phyloP scores from a whole-genome alignment of 2,888 invertebrate genomes.

The Campaea margaritaria region DNA sequence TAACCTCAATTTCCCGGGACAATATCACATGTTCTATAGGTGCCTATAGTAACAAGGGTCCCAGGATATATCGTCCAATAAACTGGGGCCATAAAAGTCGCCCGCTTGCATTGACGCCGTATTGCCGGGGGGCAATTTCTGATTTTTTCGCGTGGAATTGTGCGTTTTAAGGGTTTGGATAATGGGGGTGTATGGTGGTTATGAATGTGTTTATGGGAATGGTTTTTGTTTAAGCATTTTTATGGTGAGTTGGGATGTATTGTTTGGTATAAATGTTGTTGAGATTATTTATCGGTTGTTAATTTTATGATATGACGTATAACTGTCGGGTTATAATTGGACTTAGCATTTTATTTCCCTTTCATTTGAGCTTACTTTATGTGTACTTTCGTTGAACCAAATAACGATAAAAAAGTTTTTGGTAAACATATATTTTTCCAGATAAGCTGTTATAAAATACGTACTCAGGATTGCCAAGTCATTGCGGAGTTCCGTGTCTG shows the following conservation, averaged over 20 bases:
- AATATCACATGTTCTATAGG: slow-evolving; percentile 66
- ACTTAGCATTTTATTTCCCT: no score
- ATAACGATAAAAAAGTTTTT: no score
- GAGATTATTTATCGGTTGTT: no score
- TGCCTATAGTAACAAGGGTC: slow-evolving; percentile 45
- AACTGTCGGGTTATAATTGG: no score
- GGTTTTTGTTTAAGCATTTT: slow-evolving; percentile 26
- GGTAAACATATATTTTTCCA: no score
- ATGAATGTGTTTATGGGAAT: slow-evolving; percentile 31
- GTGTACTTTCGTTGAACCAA: no score
- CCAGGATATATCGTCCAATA: slow-evolving; percentile 79
- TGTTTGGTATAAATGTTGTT: slow-evolving; percentile 3
- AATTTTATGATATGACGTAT: no score
- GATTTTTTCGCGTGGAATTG: slow-evolving; percentile 40
- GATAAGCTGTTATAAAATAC: no score
- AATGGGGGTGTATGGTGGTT: slow-evolving; percentile 25
- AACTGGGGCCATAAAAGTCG: slow-evolving; percentile 73
- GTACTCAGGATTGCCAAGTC: no score
- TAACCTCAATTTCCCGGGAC: slow-evolving; percentile 44
- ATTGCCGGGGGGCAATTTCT: slow-evolving; percentile 62
- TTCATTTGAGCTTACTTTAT: no score
- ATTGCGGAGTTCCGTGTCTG: no score
- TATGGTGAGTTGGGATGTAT: slow-evolving; percentile 12
- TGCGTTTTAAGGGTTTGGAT: slow-evolving; percentile 21
- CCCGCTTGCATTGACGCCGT: slow-evolving; percentile 64